Evolutionary conservation across 1,140 invertebrate genomes (phyloP).

Genomic region (Camponotus vicinus): DNA sequence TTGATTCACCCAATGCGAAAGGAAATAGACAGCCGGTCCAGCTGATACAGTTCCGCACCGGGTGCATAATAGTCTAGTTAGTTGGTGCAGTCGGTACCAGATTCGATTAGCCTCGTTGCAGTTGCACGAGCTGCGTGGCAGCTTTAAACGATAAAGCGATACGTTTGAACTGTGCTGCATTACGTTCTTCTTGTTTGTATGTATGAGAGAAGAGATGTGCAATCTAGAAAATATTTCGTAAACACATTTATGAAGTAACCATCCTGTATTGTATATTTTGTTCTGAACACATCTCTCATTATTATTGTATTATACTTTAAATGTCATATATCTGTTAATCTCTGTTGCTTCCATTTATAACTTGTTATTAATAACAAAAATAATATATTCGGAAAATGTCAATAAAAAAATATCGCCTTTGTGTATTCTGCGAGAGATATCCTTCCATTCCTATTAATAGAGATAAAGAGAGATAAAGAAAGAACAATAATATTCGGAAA

Average conservation of each 20-base stretch:
- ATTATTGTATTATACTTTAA: background rate
- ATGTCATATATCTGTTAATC: background rate
- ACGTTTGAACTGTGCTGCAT: conserved; percentile 47
- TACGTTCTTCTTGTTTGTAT: conserved; percentile 43
- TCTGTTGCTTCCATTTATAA: background rate
- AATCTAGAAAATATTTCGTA: conserved; percentile 37
- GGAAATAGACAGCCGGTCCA: conserved; percentile 68
- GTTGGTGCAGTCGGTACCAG: conserved; percentile 63
- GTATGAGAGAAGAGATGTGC: no score
- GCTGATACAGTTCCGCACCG: conserved; percentile 61
- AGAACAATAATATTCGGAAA: no score
- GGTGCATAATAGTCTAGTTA: conserved; percentile 75
- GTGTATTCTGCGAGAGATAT: no score
- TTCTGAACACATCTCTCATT: background rate
- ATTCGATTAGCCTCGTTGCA: conserved; percentile 74
- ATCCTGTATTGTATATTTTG: background rate
- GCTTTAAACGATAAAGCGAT: conserved; percentile 66
- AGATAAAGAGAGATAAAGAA: no score
- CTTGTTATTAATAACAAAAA: background rate
- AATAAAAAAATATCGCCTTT: no score
- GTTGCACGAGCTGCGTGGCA: conserved; percentile 61
- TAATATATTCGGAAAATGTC: background rate
- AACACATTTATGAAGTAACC: conserved; percentile 38
- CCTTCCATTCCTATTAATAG: no score
- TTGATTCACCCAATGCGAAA: conserved; percentile 55